These are phyloP conservation scores for Gorsachius magnificus DNA, from an alignment of 2,797 vertebrate genomes.

Conservation along the genomic window DNA sequence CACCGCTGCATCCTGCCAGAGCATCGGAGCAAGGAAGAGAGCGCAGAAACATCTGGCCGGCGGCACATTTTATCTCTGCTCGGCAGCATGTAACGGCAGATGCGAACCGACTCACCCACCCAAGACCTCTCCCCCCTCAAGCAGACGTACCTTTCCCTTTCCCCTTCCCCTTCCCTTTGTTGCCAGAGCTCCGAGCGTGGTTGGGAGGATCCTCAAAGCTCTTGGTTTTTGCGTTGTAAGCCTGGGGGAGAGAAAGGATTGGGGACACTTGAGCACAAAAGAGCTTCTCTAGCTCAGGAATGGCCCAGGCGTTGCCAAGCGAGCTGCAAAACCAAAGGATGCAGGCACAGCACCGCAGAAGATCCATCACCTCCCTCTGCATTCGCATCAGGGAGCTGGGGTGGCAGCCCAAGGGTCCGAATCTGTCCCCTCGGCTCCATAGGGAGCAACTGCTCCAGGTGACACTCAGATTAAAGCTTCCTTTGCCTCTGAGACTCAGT, in stretches of 20 bases:
- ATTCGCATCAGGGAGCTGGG: not conserved
- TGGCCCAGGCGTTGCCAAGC: accelerated
- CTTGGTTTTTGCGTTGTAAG: slow-evolving; percentile 91
- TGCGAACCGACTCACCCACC: not conserved
- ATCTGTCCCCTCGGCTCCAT: not conserved
- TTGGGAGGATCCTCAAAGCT: slow-evolving; percentile 97
- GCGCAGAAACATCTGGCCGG: not conserved
- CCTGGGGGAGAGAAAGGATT: slow-evolving; percentile 71
- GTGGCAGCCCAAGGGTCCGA: accelerated
- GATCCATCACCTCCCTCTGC: not conserved
- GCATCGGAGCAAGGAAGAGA: not conserved
- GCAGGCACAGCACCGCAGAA: accelerated
- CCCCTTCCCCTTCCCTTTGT: slow-evolving; percentile 94
- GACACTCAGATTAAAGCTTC: not conserved
- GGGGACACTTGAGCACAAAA: accelerated
- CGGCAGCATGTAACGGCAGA: not conserved
- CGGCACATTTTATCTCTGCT: not conserved
- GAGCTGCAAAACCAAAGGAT: not conserved
- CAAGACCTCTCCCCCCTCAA: not conserved
- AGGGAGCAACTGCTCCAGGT: not conserved
- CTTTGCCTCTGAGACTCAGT: not conserved
- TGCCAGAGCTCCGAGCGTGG: slow-evolving; percentile 86
- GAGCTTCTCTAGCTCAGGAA: not conserved
- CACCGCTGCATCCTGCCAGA: not conserved
- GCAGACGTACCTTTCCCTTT: slow-evolving; percentile 90